Percentiles rank a stretch among this genome's conserved stretches.
These are phyloP conservation scores for Pocillopora grandis DNA, from an alignment of 92 coral and sea anemone genomes.

Conservation along the genomic window DNA sequence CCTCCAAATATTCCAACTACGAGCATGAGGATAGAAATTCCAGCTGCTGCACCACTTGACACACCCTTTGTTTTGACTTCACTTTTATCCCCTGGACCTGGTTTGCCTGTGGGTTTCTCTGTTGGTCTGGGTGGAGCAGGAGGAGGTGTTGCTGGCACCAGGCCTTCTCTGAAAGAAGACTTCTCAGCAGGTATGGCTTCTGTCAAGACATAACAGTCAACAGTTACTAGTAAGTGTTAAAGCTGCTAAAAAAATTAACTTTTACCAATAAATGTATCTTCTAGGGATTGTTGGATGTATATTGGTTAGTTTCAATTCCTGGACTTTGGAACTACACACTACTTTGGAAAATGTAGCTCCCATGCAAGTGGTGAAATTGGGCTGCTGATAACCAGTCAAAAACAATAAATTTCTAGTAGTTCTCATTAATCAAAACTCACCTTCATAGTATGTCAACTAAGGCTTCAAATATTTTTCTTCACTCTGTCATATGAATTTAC, in stretches of 20 bases:
- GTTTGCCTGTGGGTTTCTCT: constrained; percentile 15
- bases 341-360: no score
- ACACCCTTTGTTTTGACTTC: constrained; percentile 43
- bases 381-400: no score
- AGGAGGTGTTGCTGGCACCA: background rate
- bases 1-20: constrained; percentile 63
- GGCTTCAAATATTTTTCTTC: no score
- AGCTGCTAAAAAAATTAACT: background rate
- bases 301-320: no score
- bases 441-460: no score
- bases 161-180: constrained; percentile 37
- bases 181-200: constrained; percentile 35
- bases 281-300: background rate
- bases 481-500: no score
- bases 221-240: background rate
- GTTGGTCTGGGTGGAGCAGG: background rate
- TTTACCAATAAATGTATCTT: background rate
- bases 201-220: background rate
- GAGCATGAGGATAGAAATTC: constrained; percentile 58
- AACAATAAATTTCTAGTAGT: no score
- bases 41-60: constrained; percentile 67
- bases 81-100: background rate
- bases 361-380: no score
- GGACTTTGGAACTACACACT: no score
- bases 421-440: no score